phyloP scores from a whole-genome alignment of 2,113 vertebrate genomes.

The Equus przewalskii region DNA sequence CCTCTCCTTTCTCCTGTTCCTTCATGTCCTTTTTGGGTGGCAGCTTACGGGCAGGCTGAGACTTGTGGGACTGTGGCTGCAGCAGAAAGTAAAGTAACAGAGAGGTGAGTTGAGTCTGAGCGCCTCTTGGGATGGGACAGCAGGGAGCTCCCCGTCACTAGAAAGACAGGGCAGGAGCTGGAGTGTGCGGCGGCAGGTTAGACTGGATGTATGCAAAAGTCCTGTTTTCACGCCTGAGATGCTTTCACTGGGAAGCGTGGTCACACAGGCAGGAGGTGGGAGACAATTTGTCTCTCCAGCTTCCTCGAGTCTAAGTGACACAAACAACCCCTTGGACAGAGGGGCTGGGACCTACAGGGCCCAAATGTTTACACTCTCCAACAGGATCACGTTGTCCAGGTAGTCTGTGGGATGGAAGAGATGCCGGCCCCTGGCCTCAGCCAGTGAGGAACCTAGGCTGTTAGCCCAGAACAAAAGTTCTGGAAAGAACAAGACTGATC shows the following conservation, averaged over 20 bases:
- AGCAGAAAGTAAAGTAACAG: neutral
- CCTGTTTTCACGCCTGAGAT: neutral
- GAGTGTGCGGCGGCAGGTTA: neutral
- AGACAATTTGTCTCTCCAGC: neutral
- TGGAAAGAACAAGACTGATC: neutral
- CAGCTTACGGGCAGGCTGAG: constrained; percentile 90
- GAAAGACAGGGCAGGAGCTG: neutral
- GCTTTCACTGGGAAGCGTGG: neutral
- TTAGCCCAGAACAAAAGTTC: neutral
- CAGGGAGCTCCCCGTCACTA: neutral
- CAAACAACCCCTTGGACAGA: neutral
- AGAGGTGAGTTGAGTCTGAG: neutral
- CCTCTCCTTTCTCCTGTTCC: constrained; percentile 96
- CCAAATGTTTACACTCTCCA: neutral
- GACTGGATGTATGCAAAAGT: neutral
- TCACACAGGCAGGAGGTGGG: neutral
- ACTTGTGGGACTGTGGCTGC: constrained; percentile 86
- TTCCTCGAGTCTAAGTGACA: neutral
- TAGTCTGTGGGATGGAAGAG: neutral
- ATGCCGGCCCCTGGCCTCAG: neutral
- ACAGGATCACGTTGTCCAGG: neutral
- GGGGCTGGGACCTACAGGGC: neutral
- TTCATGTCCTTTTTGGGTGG: constrained; percentile 94
- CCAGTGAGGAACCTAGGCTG: neutral
- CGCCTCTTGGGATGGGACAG: neutral